phyloP scores from a whole-genome alignment of 1,140 invertebrate genomes.

The Camponotus pennsylvanicus region DNA sequence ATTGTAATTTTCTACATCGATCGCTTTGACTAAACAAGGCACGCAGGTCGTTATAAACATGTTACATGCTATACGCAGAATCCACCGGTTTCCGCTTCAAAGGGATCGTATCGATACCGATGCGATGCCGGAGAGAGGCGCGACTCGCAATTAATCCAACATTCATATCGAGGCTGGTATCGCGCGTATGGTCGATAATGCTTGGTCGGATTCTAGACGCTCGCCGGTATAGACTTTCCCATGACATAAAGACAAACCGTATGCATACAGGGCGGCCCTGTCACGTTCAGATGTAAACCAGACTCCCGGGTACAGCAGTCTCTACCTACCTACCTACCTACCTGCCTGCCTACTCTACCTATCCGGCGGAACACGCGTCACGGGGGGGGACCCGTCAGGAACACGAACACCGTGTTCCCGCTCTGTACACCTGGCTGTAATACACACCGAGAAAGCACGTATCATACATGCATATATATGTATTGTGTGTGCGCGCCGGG shows the following conservation, averaged over 20 bases:
- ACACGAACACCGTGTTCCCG: constrained; percentile 74
- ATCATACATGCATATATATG: background rate
- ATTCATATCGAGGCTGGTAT: constrained; percentile 68
- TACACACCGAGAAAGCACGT: constrained; percentile 15
- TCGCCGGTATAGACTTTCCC: constrained; percentile 77
- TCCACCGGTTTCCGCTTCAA: constrained; percentile 65
- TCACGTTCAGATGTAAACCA: constrained; percentile 83
- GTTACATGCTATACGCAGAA: constrained; percentile 53
- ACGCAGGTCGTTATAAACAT: constrained; percentile 57
- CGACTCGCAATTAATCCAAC: constrained; percentile 73
- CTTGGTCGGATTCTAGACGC: constrained; percentile 63
- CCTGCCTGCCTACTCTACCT: constrained; percentile 59
- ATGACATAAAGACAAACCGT: constrained; percentile 82
- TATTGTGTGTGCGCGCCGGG: background rate
- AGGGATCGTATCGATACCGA: constrained; percentile 46
- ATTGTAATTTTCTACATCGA: constrained; percentile 39
- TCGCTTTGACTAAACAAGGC: constrained; percentile 59
- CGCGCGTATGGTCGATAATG: constrained; percentile 70
- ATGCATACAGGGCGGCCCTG: constrained; percentile 79
- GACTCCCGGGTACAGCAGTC: constrained; percentile 75
- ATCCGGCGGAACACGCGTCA: constrained; percentile 76
- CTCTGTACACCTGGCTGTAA: constrained; percentile 73
- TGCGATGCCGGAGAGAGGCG: constrained; percentile 38
- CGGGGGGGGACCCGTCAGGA: constrained; percentile 80
- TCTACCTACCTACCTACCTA: constrained; percentile 52